Evolutionary conservation across 1,140 invertebrate species (phyloP), one percentile per base, ranked within the genome.

Genomic region (Halesus radiatus): DNA sequence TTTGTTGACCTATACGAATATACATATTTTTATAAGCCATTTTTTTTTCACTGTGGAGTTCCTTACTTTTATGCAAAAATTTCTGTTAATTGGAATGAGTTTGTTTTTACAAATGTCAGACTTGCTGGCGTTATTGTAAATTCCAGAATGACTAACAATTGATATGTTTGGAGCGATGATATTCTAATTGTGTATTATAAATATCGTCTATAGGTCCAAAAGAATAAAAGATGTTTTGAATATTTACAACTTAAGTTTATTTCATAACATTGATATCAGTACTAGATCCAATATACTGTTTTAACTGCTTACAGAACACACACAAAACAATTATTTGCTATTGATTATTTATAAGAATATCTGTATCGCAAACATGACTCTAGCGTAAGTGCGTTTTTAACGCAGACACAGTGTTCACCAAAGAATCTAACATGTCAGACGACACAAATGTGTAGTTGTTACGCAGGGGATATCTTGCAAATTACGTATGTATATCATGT

Each of bases 241-340:
- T 80, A 83, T 83, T 68, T 83, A 83, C 81, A 83, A 22, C 79
- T 80, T 83, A 83, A 37, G 18, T 83, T 80, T 80, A 83, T 83
- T 80, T 60, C 52, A 80, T 83, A 82, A 82, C 81, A 82, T 82
- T 80, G 60, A 83, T 83, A 79, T 62, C 77, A 82, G 66, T 77
- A 60, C 60, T 79, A 80, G 26, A 20, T 56, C n/a, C 58, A 58
- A 62, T 72, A 60, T 45, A 74, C 70, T 29, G 50, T 26, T 74
- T 72, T 79, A 72, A 73, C 45, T 66, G 72, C 32, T 62, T 79
- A 79, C 32, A 45, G 54, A 62, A 50, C 73, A 79, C 66, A 78
- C 64, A 79, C 68, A 79, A 72, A 79, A 79, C 23, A 60, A 52
- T 53, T 53, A 74, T 15, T 74, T 26, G 1, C 50, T 74, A 74